Evolutionary conservation across 2,888 invertebrate genomes (phyloP), one percentile per base, ranked within the genome.

Genomic region (Tetropium fuscum): DNA sequence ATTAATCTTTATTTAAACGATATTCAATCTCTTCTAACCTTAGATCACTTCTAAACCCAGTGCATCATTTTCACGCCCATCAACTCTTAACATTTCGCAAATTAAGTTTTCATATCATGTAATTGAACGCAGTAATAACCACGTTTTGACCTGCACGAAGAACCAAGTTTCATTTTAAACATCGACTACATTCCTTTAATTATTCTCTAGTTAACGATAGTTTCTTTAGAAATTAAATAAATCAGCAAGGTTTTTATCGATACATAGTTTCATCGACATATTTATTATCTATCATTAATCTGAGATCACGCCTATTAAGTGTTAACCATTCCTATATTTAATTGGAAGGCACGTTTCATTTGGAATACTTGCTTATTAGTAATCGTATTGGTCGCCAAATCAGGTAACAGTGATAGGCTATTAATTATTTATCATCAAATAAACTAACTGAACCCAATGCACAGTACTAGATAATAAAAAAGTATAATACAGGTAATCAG

Each of bases 121-220:
- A 57, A 57, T 43, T 57, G 48, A 51, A 47, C 48, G 45, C 53
- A 60, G 60, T 63, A 60, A 58, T 47, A 55, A 48, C 49, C 59
- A 63, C 59, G 63, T 66, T 66, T 66, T 65, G 65, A 65, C 60
- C 65, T 58, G 61, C 60, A 60, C 58, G 65, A 58, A 30, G 13
- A 15, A 32, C n/a, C 25, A 13, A 18, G 22, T 36, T 27, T 19
- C 45, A 49, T 53, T 45, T 40, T 19, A 7, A 38, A 44, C 41
- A 53, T 36, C 16, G 2, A 22, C 27, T 32, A 18, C 30, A 25
- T 43, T 30, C 19, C 30, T 44, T 44, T 49, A 30, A 57, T 59
- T 55, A 41, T 47, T 15, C 15, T 15, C 38, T 53, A 53, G 54
- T 54, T 54, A 10, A 11, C 32, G 34, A n/a, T n/a, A n/a, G n/a